Base-by-base conservation (phyloP, 2,113 vertebrate genomes). In the Anhinga anhinga region DNA sequence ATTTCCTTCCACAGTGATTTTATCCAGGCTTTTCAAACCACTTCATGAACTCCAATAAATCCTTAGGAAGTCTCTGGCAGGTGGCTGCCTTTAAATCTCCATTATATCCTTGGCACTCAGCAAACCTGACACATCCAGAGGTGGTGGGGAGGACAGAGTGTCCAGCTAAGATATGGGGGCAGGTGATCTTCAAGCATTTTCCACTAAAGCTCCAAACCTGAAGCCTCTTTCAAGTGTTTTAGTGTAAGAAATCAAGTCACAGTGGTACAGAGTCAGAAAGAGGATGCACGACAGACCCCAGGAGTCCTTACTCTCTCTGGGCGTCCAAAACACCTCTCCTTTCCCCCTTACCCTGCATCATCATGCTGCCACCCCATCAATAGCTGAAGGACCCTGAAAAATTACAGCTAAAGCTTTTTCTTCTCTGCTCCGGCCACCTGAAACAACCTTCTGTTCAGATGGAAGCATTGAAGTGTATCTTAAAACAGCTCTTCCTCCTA, bases 401-500 rank as follows among this genome's bases (percentile, higher is more conserved):
- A 95, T 36, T 81, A 71, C 86, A 84, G 67, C 63, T 86, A 59
- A 74, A 88, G 38, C 20, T 58, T 84, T 91, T 78, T 88, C 38
- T 82, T 80, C 42, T 34, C 71, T 81, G 32, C 42, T 94, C 34
- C 4, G 7, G 76, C 76, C 49, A 84, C 90, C 90, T 73, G 76
- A 96, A 97, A 69, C 25, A 93, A 56, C 80, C 72, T 96, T 67
- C 63, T 76, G 50, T 84, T 94, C 1, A 0, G 38, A 63, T 74
- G 80, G 63, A 90, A 92, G 88, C 69, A 53, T 36, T 40, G 74
- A 87, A 90, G 42, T 15, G 5, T 69, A 91, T 88, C 86, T 95
- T 92, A 79, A 92, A 92, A 84, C 72, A 84, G 29, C 47, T 74
- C 61, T 88, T 92, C 76, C 88, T 86, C 77, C 77, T 82, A 65